Conservation (phyloP, 2,797 vertebrate species). For the Pseudochirops cupreus region DNA sequence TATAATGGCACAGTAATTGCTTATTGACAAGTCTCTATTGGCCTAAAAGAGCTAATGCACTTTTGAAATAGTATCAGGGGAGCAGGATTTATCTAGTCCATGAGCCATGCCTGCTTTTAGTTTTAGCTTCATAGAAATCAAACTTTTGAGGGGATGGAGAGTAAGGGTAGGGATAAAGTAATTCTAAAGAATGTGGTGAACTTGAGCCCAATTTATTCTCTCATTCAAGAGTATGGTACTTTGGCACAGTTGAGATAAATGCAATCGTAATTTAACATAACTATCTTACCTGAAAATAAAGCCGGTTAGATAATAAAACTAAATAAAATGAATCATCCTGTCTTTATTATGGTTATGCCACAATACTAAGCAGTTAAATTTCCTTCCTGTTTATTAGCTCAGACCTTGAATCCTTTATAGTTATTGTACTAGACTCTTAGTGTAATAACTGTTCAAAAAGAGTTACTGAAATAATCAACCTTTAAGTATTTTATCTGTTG, state of each 20-base stretch:
- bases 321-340: background rate
- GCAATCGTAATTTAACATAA: slow-evolving; percentile 15
- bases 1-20: too few relatives aligned
- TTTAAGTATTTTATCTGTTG: slow-evolving; percentile 33
- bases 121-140: background rate
- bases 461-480: slow-evolving; percentile 29
- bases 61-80: background rate
- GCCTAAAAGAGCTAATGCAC: background rate
- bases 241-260: slow-evolving; percentile 22
- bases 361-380: slow-evolving; percentile 12
- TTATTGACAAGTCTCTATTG: background rate
- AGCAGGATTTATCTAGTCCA: background rate
- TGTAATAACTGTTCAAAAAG: slow-evolving; percentile 17
- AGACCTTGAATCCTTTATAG: slow-evolving; percentile 35
- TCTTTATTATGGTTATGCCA: background rate
- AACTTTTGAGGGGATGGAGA: too few relatives aligned
- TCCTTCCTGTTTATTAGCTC: background rate
- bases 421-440: background rate
- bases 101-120: background rate
- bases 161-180: background rate
- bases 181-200: slow-evolving; percentile 32
- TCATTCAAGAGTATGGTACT: background rate
- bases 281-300: slow-evolving; percentile 26
- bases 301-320: background rate
- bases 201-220: slow-evolving; percentile 26